These are phyloP conservation scores for Drosophila neotestacea DNA, from an alignment of 2,888 invertebrate species.

Conservation along the genomic window DNA sequence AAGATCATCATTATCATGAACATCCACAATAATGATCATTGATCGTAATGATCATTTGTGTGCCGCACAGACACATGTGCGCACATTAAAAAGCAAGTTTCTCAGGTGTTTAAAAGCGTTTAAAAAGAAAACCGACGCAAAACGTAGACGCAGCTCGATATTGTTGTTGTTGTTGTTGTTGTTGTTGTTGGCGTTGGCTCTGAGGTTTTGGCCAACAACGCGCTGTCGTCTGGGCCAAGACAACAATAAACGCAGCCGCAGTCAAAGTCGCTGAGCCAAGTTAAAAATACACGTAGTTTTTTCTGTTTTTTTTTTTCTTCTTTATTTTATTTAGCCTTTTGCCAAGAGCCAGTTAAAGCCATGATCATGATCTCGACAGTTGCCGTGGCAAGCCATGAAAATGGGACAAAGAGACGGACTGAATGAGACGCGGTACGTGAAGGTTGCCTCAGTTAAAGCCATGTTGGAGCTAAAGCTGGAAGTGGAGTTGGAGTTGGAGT, in stretches of 20 bases:
- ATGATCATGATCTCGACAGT: slow-evolving; percentile 77
- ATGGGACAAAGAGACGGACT: slow-evolving; percentile 34
- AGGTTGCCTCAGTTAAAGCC: slow-evolving; percentile 68
- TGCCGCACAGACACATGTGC: slow-evolving; percentile 73
- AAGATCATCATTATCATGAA: slow-evolving; percentile 29
- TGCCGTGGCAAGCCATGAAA: slow-evolving; percentile 70
- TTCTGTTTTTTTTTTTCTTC: slow-evolving; percentile 1
- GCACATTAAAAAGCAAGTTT: slow-evolving; percentile 81
- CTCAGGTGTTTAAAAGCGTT: slow-evolving; percentile 82
- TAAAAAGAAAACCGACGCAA: slow-evolving; percentile 78
- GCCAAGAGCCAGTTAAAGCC: slow-evolving; percentile 77
- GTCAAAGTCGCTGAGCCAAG: slow-evolving; percentile 42
- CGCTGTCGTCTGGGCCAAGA: slow-evolving; percentile 50
- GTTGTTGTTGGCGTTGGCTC: slow-evolving; percentile 1
- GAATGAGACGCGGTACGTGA: slow-evolving; percentile 56
- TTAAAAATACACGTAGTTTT: slow-evolving; percentile 76
- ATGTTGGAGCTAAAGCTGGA: background rate
- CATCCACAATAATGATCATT: slow-evolving; percentile 21
- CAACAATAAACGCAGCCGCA: slow-evolving; percentile 68
- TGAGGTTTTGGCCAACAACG: slow-evolving; percentile 23
- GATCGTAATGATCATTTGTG: slow-evolving; percentile 27
- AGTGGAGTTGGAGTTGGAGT: slow-evolving; percentile 13
- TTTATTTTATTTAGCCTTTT: slow-evolving; percentile 15
- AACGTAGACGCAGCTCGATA: slow-evolving; percentile 21
- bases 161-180: no score